Conservation (phyloP, 2,797 vertebrate genomes). For the Myotis myotis region DNA sequence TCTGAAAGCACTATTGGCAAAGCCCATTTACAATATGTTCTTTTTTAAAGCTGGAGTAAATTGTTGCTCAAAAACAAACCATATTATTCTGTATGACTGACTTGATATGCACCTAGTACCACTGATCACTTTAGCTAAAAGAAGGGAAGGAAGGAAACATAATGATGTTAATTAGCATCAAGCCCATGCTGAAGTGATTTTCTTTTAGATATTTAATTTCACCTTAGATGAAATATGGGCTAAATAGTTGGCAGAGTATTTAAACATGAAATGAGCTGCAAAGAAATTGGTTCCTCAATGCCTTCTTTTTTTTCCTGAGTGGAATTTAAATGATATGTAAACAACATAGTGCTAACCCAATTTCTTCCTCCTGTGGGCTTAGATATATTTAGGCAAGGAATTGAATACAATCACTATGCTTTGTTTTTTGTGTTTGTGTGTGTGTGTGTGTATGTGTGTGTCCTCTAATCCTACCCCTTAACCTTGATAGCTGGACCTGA, state of each 20-base stretch:
- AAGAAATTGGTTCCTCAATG: conserved; percentile 53
- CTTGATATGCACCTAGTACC: conserved; percentile 67
- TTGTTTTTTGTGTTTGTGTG: background rate
- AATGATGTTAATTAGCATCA: conserved; percentile 69
- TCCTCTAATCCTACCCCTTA: background rate
- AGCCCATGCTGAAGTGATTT: conserved; percentile 44
- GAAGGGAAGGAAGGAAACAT: conserved; percentile 65
- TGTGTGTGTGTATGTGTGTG: background rate
- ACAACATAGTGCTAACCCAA: conserved; percentile 12
- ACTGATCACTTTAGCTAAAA: conserved; percentile 73
- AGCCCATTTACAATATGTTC: conserved; percentile 81
- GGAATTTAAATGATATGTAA: conserved; percentile 54
- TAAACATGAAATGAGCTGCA: conserved; percentile 63
- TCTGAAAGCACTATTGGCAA: conserved; percentile 67
- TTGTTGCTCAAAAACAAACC: conserved; percentile 72
- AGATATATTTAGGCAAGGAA: conserved; percentile 14
- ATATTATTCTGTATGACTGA: conserved; percentile 63
- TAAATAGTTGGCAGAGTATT: conserved; percentile 33
- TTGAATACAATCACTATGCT: background rate
- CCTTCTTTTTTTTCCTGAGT: background rate
- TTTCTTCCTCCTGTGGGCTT: conserved; percentile 2
- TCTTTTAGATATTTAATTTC: conserved; percentile 66
- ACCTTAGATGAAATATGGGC: conserved; percentile 67
- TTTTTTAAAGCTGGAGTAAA: conserved; percentile 72
- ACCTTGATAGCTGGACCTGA: background rate